Conservation (phyloP, 1,140 invertebrate genomes). For the Acarapis woodi region DNA sequence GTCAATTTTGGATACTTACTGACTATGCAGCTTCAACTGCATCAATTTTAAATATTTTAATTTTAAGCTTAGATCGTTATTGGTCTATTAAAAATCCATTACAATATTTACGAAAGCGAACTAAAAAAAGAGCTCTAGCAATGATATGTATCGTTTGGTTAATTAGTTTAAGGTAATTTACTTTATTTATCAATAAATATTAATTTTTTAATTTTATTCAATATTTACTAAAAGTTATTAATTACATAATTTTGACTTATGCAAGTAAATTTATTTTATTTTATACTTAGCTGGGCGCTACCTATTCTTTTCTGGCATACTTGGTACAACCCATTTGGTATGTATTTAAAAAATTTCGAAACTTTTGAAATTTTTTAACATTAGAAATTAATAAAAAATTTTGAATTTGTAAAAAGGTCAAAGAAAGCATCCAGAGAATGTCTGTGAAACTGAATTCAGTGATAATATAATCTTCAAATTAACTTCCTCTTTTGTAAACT, state of each 20-base stretch:
- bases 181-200: too few species aligned
- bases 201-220: too few species aligned
- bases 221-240: too few species aligned
- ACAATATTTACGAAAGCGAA: slow-evolving; percentile 26
- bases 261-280: too few species aligned
- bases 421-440: slow-evolving; percentile 11
- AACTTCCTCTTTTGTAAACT: slow-evolving; percentile 25
- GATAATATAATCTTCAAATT: slow-evolving; percentile 22
- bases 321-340: slow-evolving; percentile 11
- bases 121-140: slow-evolving; percentile 23
- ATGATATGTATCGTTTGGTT: slow-evolving; percentile 26
- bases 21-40: slow-evolving; percentile 33
- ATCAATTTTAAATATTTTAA: slow-evolving; percentile 30
- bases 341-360: too few species aligned
- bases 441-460: slow-evolving; percentile 23
- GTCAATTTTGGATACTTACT: slow-evolving; percentile 23
- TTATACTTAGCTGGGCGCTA: slow-evolving; percentile 23
- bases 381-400: too few species aligned
- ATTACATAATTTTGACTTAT: too few species aligned
- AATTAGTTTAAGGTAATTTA: too few species aligned
- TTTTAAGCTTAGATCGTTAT: slow-evolving; percentile 20
- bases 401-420: too few species aligned
- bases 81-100: slow-evolving; percentile 29
- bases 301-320: slow-evolving; percentile 24
- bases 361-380: too few species aligned